Evolutionary conservation across 2,113 vertebrate genomes (phyloP).

Genomic region (Cathartes aura): DNA sequence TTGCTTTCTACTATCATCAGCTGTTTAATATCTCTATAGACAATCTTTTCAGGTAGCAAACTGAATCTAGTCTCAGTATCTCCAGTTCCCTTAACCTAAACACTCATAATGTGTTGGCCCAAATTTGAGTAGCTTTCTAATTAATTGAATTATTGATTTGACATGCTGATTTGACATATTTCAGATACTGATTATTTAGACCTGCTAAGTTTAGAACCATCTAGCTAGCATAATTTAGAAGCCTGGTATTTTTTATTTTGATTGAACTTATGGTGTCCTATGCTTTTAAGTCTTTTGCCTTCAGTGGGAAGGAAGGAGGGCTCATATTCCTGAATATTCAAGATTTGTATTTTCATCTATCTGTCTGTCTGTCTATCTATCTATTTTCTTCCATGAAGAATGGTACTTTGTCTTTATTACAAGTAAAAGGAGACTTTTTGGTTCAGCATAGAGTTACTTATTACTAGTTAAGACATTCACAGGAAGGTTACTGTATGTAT

Average conservation of each 20-base stretch:
- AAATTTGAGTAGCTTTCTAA: neutral
- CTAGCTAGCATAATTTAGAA: neutral
- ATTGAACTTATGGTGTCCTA: neutral
- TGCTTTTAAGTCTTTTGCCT: neutral
- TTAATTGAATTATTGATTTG: constrained; percentile 21
- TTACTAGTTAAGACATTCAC: neutral
- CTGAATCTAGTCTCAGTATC: neutral
- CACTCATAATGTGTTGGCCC: neutral
- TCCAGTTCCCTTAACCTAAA: neutral
- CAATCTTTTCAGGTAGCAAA: neutral
- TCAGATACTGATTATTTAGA: neutral
- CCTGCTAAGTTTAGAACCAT: neutral
- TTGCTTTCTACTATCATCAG: neutral
- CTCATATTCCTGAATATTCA: neutral
- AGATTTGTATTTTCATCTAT: neutral
- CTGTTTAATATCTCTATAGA: neutral
- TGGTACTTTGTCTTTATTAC: neutral
- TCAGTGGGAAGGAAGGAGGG: neutral
- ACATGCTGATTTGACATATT: neutral
- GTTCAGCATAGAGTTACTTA: neutral
- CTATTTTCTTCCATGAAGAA: neutral
- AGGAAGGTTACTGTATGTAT: neutral
- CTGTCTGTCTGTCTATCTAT: neutral
- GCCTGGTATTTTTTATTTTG: neutral
- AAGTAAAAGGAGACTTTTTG: neutral